Evolutionary conservation across 2,888 invertebrate genomes (phyloP), one percentile per base, ranked within the genome.

Genomic region (Graphium colonna): DNA sequence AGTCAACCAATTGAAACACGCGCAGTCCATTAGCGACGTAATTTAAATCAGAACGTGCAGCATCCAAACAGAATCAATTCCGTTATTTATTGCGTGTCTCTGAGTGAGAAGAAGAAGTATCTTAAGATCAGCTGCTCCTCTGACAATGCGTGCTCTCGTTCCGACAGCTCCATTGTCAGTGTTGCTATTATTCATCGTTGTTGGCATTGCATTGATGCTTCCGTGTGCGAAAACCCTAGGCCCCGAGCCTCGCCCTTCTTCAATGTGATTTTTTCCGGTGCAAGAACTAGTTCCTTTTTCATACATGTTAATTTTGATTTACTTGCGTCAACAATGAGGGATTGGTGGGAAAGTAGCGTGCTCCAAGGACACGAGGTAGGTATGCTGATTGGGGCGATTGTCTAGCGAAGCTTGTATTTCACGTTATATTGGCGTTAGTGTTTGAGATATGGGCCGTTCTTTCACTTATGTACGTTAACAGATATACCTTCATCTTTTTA

Each of bases 281-380:
- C n/a, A 33, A 33, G 73, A 83, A 86, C 86, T 78, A n/a, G n/a
- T n/a, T n/a, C n/a, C n/a, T n/a, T n/a, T n/a, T n/a, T n/a, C n/a
- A n/a, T n/a, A n/a, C n/a, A 82, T 82, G 83, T 85, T 82, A 82
- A 83, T 84, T 77, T 79, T 85, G 85, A 86, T 85, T 85, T 84
- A 86, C 85, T 85, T 81, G 77, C 73, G 83, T 82, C 85, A 87
- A 86, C 87, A 86, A 85, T 83, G 65, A 73, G 61, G 71, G 69
- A 68, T 69, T 58, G 72, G 76, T 85, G 84, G 86, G 87, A 86
- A 87, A 33, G 26, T 7, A 7, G 26, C 4, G 26, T 26, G 26
- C 7, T 3, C 26, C 26, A 7, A 33, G 33, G 33, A 2, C 26
- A 7, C 26, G 7, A 26, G 26, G 7, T n/a, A n/a, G 9, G 26